Evolutionary conservation across 2,888 invertebrate species (phyloP), one percentile per base, ranked within the genome.

Genomic region (Agrochola circellaris): DNA sequence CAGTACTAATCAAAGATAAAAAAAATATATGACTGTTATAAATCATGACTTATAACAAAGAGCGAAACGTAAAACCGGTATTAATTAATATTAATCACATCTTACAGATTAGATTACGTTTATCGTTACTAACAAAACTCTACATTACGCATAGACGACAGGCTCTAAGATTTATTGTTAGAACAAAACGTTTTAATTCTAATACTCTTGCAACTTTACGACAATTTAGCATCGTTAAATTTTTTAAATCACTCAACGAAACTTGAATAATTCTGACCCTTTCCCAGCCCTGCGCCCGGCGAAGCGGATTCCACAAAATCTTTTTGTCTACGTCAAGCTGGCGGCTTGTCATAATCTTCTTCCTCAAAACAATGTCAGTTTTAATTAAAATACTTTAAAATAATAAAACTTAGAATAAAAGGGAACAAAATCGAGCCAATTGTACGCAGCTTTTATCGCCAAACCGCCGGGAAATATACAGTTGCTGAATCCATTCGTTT

Each of bases 331-430:
- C 90, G 90, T 93, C 94, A 93, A 93, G 88, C 90, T 89, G 90
- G 79, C 90, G 90, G 92, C 91, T 93, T 91, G 93, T 93, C 92
- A 93, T 95, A 94, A 95, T 95, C 93, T 91, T 90, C 90, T 89
- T 90, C 89, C 88, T 87, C 88, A 92, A 93, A 94, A 94, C 93
- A 94, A 94, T 93, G 93, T 92, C 91, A 90, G 91, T 91, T 94
- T 94, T 94, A 94, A 94, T 95, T 94, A 93, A 94, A 93, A 92
- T 92, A 92, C 90, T 94, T 93, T 91, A 89, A 91, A 93, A 93
- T 91, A 92, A 93, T 92, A 92, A 92, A 93, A 93, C 83, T 89
- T 88, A 84, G 83, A 85, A 90, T 89, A 90, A 92, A 90, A 90
- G 88, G 88, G 89, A 89, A 90, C 89, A 88, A 89, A 90, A 91